Percentiles rank a stretch among this genome's conserved stretches.
Evolutionary conservation across 2,797 vertebrate genomes (phyloP).

Genomic region (Pygocentrus nattereri): DNA sequence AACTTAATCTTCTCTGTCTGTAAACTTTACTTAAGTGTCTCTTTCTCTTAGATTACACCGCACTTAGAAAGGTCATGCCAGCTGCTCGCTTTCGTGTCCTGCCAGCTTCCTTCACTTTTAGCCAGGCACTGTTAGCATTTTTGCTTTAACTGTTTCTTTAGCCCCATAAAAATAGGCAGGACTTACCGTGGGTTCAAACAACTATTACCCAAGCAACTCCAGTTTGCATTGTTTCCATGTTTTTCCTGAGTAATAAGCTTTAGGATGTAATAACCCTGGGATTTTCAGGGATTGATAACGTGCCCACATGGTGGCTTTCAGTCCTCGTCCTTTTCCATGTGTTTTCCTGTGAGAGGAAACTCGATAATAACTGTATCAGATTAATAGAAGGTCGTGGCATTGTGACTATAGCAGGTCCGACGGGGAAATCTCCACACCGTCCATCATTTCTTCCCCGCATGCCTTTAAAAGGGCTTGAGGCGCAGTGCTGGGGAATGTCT

Average conservation of each 20-base stretch:
- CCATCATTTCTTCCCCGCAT: constrained; percentile 74
- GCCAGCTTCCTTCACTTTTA: neutral
- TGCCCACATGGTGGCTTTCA: neutral
- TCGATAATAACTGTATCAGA: constrained; percentile 53
- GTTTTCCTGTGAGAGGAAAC: constrained; percentile 53
- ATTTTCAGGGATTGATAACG: neutral
- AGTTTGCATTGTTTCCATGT: neutral
- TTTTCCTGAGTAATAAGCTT: neutral
- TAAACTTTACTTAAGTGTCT: neutral
- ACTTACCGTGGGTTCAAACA: neutral
- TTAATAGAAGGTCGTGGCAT: constrained; percentile 63
- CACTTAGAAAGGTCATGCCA: neutral
- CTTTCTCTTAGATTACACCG: neutral
- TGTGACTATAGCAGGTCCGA: constrained; percentile 65
- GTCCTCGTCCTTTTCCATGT: constrained; percentile 55
- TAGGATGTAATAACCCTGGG: neutral
- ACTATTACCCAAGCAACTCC: neutral
- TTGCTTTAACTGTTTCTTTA: neutral
- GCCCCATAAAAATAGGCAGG: neutral
- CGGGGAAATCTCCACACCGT: constrained; percentile 65
- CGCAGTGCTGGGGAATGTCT: constrained; percentile 38
- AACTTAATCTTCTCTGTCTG: neutral
- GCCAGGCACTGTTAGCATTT: neutral
- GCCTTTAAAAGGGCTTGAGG: constrained; percentile 77
- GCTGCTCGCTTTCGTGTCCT: neutral